These are phyloP conservation scores for Drosophila antonietae DNA, from an alignment of 2,888 invertebrate species.

Conservation along the genomic window DNA sequence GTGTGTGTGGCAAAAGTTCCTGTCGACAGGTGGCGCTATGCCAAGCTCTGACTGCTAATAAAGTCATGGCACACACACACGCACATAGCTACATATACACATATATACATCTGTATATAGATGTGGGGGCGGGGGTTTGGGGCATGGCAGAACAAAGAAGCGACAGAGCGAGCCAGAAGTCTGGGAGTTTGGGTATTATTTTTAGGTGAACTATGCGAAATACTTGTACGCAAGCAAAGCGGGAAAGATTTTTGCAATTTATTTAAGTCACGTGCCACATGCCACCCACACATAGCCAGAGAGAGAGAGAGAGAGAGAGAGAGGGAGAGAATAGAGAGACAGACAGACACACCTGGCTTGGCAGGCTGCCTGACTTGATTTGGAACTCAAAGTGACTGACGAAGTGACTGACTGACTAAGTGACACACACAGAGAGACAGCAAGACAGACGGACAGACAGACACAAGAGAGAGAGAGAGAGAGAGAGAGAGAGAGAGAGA, in stretches of 20 bases:
- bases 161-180: conserved; percentile 29
- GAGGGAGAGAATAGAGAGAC: background rate
- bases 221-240: conserved; percentile 65
- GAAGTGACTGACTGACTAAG: conserved; percentile 55
- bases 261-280: conserved; percentile 78
- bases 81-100: conserved; percentile 15
- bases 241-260: conserved; percentile 78
- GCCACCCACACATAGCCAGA: conserved; percentile 18
- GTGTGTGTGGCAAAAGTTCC: conserved; percentile 45
- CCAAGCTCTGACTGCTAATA: conserved; percentile 69
- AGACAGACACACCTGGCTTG: conserved; percentile 15
- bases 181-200: conserved; percentile 19
- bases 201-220: conserved; percentile 67
- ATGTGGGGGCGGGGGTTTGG: background rate
- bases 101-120: conserved; percentile 15
- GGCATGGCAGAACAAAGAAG: conserved; percentile 52
- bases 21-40: conserved; percentile 59
- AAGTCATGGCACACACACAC: conserved; percentile 61
- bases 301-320: background rate
- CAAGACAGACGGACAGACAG: background rate
- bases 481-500: background rate
- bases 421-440: conserved; percentile 23
- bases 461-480: background rate
- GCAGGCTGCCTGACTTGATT: conserved; percentile 63
- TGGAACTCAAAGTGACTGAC: conserved; percentile 76